phyloP scores from a whole-genome alignment of 2,888 invertebrate genomes.

The Phrixothrix hirtus region DNA sequence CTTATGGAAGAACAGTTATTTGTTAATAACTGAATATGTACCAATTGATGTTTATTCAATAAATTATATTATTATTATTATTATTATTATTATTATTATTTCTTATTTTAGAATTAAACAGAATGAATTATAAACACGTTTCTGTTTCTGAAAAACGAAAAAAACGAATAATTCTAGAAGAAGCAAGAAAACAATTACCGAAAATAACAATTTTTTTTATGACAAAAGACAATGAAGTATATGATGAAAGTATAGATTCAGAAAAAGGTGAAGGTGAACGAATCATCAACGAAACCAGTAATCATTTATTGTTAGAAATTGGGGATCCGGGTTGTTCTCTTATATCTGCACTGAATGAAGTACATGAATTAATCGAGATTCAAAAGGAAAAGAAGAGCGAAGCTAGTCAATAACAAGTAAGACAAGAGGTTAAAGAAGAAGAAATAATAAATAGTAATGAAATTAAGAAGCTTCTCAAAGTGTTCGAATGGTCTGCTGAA shows the following conservation, averaged over 20 bases:
- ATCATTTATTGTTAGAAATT: slow-evolving; percentile 4
- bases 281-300: too few species aligned
- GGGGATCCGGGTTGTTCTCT: slow-evolving; percentile 1
- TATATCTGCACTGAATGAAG: slow-evolving; percentile 1
- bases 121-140: too few species aligned
- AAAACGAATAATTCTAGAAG: slow-evolving; percentile 1
- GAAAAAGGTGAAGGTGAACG: not conserved
- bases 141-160: not conserved
- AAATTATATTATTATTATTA: too few species aligned
- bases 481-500: not conserved
- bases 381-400: not conserved
- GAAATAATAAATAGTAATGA: too few species aligned
- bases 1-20: too few species aligned
- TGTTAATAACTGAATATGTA: too few species aligned
- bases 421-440: not conserved
- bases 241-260: slow-evolving; percentile 2
- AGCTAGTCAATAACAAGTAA: slow-evolving; percentile 3
- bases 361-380: slow-evolving; percentile 3
- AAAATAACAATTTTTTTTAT: slow-evolving; percentile 3
- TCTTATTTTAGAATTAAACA: too few species aligned
- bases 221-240: not conserved
- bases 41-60: too few species aligned
- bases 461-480: not conserved
- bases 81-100: too few species aligned
- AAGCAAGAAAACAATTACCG: slow-evolving; percentile 1